Conservation (phyloP, 2,797 vertebrate genomes). For the Myotis planiceps region DNA sequence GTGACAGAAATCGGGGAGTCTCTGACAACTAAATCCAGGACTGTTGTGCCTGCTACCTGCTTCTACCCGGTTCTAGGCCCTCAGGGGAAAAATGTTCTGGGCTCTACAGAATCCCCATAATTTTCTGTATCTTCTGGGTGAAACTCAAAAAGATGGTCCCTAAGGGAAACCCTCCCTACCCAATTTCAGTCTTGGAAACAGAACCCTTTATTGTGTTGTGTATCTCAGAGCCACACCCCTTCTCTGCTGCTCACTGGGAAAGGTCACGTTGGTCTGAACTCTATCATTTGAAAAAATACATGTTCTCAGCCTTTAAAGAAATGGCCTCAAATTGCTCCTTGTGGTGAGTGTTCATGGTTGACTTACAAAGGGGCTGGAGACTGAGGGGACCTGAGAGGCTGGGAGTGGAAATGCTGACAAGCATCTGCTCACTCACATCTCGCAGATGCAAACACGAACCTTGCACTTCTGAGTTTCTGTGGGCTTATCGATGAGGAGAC, state of each 20-base stretch:
- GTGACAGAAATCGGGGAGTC: not conserved
- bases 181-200: not conserved
- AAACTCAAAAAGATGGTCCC: not conserved
- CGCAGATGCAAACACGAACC: not conserved
- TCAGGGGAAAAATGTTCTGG: not conserved
- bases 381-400: not conserved
- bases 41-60: not conserved
- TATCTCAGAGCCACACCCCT: not conserved
- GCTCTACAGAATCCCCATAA: not conserved
- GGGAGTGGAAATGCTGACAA: conserved; percentile 41
- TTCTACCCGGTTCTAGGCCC: not conserved
- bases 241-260: not conserved
- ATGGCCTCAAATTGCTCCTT: conserved; percentile 27
- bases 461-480: conserved; percentile 44
- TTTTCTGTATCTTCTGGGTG: not conserved
- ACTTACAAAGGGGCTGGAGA: not conserved
- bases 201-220: not conserved
- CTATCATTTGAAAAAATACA: conserved; percentile 13
- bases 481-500: not conserved
- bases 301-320: not conserved
- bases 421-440: not conserved
- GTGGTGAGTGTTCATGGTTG: conserved; percentile 49
- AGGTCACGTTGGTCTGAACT: not conserved
- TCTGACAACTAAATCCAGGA: not conserved
- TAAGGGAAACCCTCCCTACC: not conserved